Evolutionary conservation across 2,113 vertebrate species (phyloP).

Genomic region (Dicaeum eximium): DNA sequence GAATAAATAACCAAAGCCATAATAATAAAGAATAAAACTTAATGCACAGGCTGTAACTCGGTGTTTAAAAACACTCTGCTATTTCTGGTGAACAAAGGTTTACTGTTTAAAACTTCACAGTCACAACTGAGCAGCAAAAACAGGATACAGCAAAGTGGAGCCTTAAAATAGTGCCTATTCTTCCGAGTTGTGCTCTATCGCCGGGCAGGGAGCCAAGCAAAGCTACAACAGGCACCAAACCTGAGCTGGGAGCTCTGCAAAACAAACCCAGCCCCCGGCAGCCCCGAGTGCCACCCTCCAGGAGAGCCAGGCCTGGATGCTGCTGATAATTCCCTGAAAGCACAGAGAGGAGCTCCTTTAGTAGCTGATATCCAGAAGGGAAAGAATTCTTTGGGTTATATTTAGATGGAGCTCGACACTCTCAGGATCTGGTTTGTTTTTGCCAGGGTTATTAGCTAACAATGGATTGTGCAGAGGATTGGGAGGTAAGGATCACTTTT

Average conservation of each 20-base stretch:
- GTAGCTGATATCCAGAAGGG: neutral
- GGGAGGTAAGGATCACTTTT: neutral
- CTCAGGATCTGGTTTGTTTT: neutral
- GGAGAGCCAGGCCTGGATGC: neutral
- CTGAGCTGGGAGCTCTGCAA: neutral
- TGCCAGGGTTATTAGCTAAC: neutral
- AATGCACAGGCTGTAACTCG: neutral
- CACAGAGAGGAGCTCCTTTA: neutral
- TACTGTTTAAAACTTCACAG: conserved; percentile 50
- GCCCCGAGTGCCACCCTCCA: neutral
- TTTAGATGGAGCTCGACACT: accelerated
- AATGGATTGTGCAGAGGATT: neutral
- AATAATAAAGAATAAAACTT: neutral
- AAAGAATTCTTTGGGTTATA: neutral
- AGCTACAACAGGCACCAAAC: neutral
- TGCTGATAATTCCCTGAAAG: neutral
- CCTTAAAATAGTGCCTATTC: conserved; percentile 50
- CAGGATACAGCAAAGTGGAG: conserved; percentile 36
- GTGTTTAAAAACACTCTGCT: conserved; percentile 3
- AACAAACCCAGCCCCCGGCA: neutral
- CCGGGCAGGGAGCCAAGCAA: conserved; percentile 12
- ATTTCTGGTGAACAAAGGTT: conserved; percentile 47
- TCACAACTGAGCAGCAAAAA: conserved; percentile 46
- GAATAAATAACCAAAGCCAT: neutral
- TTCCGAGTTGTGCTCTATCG: neutral